Evolutionary conservation across 2,888 invertebrate genomes (phyloP).

Genomic region (Trissoscelio sp.): DNA sequence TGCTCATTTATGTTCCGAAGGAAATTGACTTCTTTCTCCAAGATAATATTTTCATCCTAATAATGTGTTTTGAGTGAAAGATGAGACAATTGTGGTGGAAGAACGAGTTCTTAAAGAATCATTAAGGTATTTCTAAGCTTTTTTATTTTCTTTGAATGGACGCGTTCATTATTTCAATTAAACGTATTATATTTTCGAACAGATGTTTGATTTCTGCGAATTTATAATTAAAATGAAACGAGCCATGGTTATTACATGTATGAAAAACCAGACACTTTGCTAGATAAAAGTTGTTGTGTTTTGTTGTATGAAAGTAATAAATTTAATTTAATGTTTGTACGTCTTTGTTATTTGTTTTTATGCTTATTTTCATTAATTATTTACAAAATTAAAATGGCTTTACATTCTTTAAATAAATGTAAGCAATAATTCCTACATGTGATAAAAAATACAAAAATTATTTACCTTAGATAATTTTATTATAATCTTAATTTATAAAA

Average conservation of each 20-base stretch:
- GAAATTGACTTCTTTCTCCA: constrained; percentile 64
- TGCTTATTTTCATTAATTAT: no score
- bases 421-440: no score
- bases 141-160: constrained; percentile 46
- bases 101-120: constrained; percentile 65
- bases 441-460: no score
- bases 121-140: constrained; percentile 52
- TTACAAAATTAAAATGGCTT: no score
- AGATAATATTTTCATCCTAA: constrained; percentile 64
- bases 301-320: no score
- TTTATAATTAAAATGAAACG: constrained; percentile 22
- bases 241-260: background rate
- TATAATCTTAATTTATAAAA: no score
- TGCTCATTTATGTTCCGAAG: constrained; percentile 59
- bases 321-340: no score
- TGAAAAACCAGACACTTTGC: background rate
- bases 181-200: constrained; percentile 28
- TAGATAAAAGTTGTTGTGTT: background rate
- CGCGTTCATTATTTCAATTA: constrained; percentile 59
- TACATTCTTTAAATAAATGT: no score
- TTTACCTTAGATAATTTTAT: no score
- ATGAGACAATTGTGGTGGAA: constrained; percentile 65
- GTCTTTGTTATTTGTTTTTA: no score
- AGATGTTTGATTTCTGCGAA: constrained; percentile 34
- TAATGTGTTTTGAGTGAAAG: constrained; percentile 68